phyloP scores from a whole-genome alignment of 2,888 invertebrate genomes.

The Lasius platythorax region DNA sequence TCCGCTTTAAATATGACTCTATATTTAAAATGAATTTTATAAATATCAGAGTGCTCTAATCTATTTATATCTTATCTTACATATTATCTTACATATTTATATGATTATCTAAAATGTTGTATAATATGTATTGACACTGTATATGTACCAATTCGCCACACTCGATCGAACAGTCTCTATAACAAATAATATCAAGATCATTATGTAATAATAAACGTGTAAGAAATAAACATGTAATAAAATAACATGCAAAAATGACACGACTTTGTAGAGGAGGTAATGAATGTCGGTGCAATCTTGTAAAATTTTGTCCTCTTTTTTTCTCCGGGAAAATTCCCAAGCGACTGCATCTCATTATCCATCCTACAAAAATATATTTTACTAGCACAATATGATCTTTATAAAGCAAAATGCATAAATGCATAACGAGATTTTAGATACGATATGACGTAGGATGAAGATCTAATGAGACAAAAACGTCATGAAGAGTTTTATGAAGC shows the following conservation, averaged over 20 bases:
- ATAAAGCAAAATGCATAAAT: constrained; percentile 30
- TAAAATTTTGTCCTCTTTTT: not conserved
- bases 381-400: not conserved
- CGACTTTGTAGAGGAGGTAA: not conserved
- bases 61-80: not conserved
- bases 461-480: constrained; percentile 10
- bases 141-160: not conserved
- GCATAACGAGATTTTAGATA: constrained; percentile 26
- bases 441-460: not conserved
- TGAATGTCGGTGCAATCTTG: not conserved
- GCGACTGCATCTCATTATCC: not conserved
- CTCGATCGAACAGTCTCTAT: not conserved
- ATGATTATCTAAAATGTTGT: not conserved
- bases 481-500: not conserved
- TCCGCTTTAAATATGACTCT: not conserved
- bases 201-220: constrained; percentile 2
- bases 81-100: no score
- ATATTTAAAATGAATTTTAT: not conserved
- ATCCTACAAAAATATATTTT: not conserved
- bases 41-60: not conserved
- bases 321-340: not conserved
- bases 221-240: not conserved
- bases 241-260: not conserved
- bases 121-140: not conserved
- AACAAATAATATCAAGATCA: not conserved